These are phyloP conservation scores for Menura novaehollandiae DNA, from an alignment of 2,113 vertebrate genomes.

Conservation along the genomic window DNA sequence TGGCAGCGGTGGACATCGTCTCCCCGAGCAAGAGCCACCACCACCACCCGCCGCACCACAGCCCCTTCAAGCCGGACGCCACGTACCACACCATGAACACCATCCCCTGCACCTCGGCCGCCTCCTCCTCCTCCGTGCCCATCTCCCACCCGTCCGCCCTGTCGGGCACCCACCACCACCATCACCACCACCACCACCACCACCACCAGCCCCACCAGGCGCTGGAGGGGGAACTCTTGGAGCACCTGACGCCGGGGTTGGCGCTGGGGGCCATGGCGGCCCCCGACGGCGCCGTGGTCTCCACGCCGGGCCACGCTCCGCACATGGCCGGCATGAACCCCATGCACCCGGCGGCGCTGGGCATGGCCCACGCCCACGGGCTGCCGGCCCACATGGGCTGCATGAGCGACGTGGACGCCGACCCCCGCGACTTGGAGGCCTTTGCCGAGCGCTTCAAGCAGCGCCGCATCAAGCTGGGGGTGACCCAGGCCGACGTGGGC, in stretches of 20 bases:
- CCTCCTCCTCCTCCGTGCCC: slow-evolving; percentile 92
- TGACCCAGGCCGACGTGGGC: slow-evolving; percentile 97
- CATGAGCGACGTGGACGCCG: slow-evolving; percentile 97
- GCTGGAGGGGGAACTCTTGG: slow-evolving; percentile 95
- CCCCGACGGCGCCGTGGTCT: slow-evolving; percentile 93
- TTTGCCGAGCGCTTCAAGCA: slow-evolving; percentile 99
- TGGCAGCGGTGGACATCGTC: slow-evolving; percentile 99
- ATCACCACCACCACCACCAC: slow-evolving; percentile 93
- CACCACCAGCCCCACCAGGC: slow-evolving; percentile 96
- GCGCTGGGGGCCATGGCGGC: slow-evolving; percentile 91
- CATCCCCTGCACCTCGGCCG: slow-evolving; percentile 94
- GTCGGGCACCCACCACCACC: slow-evolving; percentile 83
- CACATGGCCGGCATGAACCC: slow-evolving; percentile 98
- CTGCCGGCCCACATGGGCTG: slow-evolving; percentile 93
- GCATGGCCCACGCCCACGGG: slow-evolving; percentile 97
- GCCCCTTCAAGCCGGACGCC: slow-evolving; percentile 98
- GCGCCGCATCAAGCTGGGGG: slow-evolving; percentile 96
- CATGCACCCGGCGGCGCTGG: slow-evolving; percentile 97
- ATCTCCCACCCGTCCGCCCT: slow-evolving; percentile 93
- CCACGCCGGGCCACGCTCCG: slow-evolving; percentile 88
- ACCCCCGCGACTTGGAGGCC: slow-evolving; percentile 96
- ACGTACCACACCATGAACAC: slow-evolving; percentile 99
- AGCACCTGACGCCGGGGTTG: slow-evolving; percentile 95
- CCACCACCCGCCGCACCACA: slow-evolving; percentile 95
- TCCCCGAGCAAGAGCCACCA: slow-evolving; percentile 97